Evolutionary conservation across 2,888 invertebrate species (phyloP), one percentile per base, ranked within the genome.

Genomic region (Macrosiphum euphorbiae): DNA sequence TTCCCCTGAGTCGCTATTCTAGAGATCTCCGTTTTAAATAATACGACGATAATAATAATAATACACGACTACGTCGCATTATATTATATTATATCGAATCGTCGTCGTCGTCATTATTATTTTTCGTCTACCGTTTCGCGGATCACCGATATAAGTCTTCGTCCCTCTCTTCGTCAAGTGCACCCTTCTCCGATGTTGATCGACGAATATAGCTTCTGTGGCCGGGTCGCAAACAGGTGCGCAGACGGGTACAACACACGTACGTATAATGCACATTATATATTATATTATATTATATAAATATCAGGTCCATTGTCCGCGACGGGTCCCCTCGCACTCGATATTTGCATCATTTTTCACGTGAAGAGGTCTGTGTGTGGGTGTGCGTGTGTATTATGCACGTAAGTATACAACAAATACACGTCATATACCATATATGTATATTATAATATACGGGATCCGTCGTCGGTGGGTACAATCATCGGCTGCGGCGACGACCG

Each of bases 341-440:
- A 87, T 87, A 88, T 92, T 92, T 92, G 92, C 92, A 67, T 92
- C 92, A 67, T 88, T 88, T 88, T 88, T 92, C 67, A 67, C 90
- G 67, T 50, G 50, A 58, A 55, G 28, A 61, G 67, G 85, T n/a
- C 35, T 26, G 41, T 55, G 16, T 20, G 35, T 3, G 52, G 5
- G 47, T 13, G 61, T 47, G 35, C 16, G 78, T 35, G 41, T 16
- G 78, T n/a, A n/a, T 44, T 10, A 55, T 55, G 28, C 20, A 28
- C 91, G 47, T 47, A 89, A 26, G 89, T 58, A 44, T n/a, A 28
- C 86, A 55, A 16, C 3, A 44, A n/a, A 67, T 35, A 35, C 16
- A 35, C n/a, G n/a, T 67, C 50, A 47, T 47, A 47, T 47, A 47
- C 47, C 44, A 61, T 58, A 50, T 7, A n/a, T 52, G 20, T 61